Conservation (phyloP, 2,113 vertebrate genomes). For the Acrocephalus kingi region DNA sequence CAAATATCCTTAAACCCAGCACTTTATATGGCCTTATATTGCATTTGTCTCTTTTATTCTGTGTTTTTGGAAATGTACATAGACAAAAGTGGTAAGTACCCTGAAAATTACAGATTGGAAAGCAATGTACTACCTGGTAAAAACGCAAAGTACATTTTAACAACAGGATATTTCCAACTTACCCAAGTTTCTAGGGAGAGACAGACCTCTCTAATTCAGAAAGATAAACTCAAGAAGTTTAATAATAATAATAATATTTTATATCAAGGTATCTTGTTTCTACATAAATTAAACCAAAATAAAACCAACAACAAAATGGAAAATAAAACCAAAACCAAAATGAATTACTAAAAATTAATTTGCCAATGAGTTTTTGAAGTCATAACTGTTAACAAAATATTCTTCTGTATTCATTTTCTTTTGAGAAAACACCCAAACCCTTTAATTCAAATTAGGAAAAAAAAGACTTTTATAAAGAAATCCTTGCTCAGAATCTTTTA, state of each 20-base stretch:
- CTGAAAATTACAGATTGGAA: neutral
- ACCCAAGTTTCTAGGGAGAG: neutral
- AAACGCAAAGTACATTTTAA: neutral
- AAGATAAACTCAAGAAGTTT: rapidly evolving
- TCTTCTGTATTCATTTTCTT: neutral
- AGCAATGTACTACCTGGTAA: neutral
- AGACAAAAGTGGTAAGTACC: neutral
- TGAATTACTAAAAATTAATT: neutral
- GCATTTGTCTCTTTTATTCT: neutral
- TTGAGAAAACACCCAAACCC: neutral
- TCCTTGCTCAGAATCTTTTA: neutral
- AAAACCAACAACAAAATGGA: neutral
- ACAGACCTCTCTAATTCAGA: neutral
- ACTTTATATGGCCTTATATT: neutral
- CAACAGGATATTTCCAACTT: neutral
- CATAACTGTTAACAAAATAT: neutral
- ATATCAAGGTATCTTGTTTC: neutral
- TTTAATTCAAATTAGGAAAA: neutral
- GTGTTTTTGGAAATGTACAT: neutral
- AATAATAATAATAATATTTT: neutral
- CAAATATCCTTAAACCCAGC: neutral
- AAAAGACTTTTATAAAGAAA: neutral
- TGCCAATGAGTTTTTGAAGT: neutral
- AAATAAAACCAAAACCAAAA: neutral
- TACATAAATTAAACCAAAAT: neutral